A percentile compares a stretch with the other conserved stretches of the same genome.
Conservation (phyloP, 1,140 invertebrate species). For the Pectinophora gossypiella region DNA sequence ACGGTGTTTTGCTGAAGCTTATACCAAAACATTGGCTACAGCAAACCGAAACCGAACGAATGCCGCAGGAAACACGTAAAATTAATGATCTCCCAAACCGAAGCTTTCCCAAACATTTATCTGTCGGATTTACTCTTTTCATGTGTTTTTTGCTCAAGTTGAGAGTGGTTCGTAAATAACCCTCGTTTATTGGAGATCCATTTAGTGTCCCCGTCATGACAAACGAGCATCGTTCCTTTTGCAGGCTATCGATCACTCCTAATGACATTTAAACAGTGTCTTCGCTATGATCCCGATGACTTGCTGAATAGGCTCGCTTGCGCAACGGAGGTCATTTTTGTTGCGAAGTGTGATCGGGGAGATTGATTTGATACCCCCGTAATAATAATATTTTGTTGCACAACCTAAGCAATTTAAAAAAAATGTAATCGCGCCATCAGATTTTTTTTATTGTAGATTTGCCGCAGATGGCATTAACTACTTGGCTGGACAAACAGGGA, state of each 20-base stretch:
- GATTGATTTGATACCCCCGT: too few relatives aligned
- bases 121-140: conserved; percentile 4
- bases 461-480: too few relatives aligned
- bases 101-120: conserved; percentile 1
- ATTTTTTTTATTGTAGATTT: too few relatives aligned
- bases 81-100: conserved; percentile 3
- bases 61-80: neutral
- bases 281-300: neutral
- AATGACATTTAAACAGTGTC: conserved; percentile 4
- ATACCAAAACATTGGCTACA: too few relatives aligned
- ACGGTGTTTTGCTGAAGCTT: too few relatives aligned
- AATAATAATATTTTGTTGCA: too few relatives aligned
- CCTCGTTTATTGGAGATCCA: conserved; percentile 2
- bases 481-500: too few relatives aligned
- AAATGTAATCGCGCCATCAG: too few relatives aligned
- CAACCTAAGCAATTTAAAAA: too few relatives aligned
- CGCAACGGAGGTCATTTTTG: too few relatives aligned
- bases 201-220: neutral
- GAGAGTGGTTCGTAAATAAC: conserved; percentile 3
- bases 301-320: neutral
- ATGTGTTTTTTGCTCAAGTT: conserved; percentile 1
- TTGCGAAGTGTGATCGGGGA: too few relatives aligned
- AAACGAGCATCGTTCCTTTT: neutral
- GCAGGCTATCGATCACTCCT: neutral
- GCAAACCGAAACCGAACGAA: too few relatives aligned